Evolutionary conservation across 2,797 vertebrate species (phyloP).

Genomic region (Chlorospingus semifuscus): DNA sequence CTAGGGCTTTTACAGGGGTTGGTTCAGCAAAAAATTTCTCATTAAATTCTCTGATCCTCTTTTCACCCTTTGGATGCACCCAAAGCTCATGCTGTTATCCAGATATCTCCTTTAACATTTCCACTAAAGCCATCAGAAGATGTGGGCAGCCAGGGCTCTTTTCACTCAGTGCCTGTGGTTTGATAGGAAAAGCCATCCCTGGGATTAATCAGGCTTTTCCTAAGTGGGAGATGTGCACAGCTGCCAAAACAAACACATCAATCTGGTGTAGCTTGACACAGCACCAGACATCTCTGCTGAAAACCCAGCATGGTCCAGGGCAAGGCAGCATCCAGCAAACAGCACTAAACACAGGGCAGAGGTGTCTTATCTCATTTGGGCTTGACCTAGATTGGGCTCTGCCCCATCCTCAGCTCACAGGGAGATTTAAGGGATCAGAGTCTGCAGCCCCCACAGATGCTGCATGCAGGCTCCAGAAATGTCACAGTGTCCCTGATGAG

Average conservation of each 20-base stretch:
- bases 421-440: background rate
- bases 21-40: background rate
- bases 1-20: background rate
- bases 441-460: background rate
- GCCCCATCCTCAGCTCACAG: accelerated
- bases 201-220: background rate
- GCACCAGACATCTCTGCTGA: background rate
- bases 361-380: background rate
- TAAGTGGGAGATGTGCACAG: background rate
- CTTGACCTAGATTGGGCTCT: background rate
- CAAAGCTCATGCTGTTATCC: background rate
- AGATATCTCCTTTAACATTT: background rate
- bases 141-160: background rate
- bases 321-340: background rate
- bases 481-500: background rate
- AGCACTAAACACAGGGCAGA: background rate
- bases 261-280: background rate
- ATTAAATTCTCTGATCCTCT: background rate
- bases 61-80: background rate
- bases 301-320: background rate
- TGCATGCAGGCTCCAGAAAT: background rate
- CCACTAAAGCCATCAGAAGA: background rate
- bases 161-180: background rate
- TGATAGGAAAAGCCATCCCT: background rate
- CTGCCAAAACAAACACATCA: constrained; percentile 42